These are phyloP conservation scores for Glyptemys insculpta DNA, from an alignment of 2,797 vertebrate genomes.

Conservation along the genomic window DNA sequence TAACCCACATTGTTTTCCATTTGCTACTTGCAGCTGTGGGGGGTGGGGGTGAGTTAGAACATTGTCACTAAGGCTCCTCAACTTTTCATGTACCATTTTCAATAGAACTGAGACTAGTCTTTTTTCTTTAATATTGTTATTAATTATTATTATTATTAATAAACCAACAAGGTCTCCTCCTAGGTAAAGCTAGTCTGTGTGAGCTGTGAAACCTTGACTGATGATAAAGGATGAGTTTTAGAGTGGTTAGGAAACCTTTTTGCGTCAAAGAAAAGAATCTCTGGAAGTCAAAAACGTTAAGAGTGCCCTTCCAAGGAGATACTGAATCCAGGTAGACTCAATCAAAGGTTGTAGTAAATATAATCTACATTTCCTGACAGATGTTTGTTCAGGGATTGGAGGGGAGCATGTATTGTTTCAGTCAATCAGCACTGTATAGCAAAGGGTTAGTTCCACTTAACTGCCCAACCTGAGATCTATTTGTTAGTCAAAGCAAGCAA, in stretches of 20 bases:
- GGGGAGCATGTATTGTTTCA: not conserved
- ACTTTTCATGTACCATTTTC: not conserved
- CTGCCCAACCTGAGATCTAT: not conserved
- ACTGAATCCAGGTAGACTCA: not conserved
- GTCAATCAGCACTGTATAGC: not conserved
- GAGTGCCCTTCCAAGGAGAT: not conserved
- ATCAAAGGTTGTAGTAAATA: not conserved
- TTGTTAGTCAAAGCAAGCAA: not conserved
- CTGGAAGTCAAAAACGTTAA: not conserved
- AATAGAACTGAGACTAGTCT: accelerated
- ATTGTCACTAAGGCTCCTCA: not conserved
- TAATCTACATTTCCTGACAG: not conserved
- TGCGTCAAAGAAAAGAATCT: not conserved
- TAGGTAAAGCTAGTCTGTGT: not conserved
- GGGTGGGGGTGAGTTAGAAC: not conserved
- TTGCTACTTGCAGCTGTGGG: not conserved
- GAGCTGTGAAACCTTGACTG: accelerated
- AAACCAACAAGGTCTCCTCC: accelerated
- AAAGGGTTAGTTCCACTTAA: not conserved
- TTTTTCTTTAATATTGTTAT: not conserved
- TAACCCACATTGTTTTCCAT: not conserved
- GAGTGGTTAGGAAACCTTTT: not conserved
- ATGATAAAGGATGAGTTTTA: not conserved
- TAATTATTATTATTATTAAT: not conserved
- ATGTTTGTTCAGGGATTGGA: not conserved